Evolutionary conservation across 2,113 vertebrate species (phyloP).

Genomic region (Struthidea cinerea): DNA sequence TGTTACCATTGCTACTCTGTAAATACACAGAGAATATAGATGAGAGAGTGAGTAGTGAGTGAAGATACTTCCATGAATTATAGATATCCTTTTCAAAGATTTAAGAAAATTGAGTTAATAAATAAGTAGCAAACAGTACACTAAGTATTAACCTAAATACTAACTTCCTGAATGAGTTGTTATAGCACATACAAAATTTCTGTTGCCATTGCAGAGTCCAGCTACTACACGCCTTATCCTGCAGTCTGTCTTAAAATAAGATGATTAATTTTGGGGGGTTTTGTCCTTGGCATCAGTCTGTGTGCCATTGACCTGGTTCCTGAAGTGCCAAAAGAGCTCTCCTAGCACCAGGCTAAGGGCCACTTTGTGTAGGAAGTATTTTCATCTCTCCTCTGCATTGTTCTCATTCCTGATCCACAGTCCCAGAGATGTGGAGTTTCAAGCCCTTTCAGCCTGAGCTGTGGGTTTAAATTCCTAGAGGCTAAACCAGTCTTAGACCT

Average conservation of each 20-base stretch:
- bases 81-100: background rate
- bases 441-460: background rate
- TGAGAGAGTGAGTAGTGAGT: background rate
- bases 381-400: background rate
- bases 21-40: background rate
- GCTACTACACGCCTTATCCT: background rate
- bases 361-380: background rate
- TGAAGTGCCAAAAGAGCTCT: background rate
- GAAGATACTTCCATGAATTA: background rate
- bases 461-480: background rate
- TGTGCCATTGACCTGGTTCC: background rate
- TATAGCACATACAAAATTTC: background rate
- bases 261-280: accelerated
- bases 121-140: background rate
- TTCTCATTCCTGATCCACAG: background rate
- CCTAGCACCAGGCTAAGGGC: background rate
- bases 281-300: background rate
- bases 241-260: background rate
- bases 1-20: background rate
- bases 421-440: background rate
- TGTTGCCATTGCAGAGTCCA: background rate
- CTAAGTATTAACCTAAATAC: background rate
- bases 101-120: background rate
- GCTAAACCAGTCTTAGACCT: background rate
- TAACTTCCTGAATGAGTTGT: background rate